Base-by-base conservation (phyloP, 2,888 invertebrate genomes). In the Apotomis betuletana region DNA sequence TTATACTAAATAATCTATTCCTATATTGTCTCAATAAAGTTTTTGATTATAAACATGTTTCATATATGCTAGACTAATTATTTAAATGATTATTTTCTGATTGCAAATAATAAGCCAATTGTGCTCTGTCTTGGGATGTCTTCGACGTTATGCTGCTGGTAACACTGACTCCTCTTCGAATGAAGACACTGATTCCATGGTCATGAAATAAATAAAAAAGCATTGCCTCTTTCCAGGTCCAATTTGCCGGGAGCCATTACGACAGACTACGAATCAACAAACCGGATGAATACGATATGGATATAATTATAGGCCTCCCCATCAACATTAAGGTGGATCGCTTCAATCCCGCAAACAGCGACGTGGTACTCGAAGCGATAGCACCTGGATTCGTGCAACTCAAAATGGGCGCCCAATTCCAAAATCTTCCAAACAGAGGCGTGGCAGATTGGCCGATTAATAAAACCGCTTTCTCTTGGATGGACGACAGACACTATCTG, bases 261-360 rank as follows among this genome's bases (percentile, higher is more conserved):
- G 95, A 95, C 80, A 86, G 90, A 9, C 84, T 95, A 3, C 94
- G 94, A 74, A 93, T 95, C 0, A 91, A 91, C n/a, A 91, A 92
- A 73, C 94, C 95, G 0, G 91, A 94, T 67, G 95, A 95, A 78
- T 95, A 93, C 74, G 95, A 95, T 77, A 87, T 95, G 77, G 94
- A 95, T 77, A 85, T 95, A 4, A 86, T 94, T 0, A 90, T 95
- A 13, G 84, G 86, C 12, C 78, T 95, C 10, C 94, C 95, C 0
- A 76, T 94, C 0, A 85, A 87, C 73, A 78, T 88, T 9, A 77
- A 82, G 1, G 73, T 68, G 9, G 74, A 87, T 9, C 69, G 67
- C 0, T 15, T 44, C 3, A 82, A 86, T 76, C 77, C 76, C 0
- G 74, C 77, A 1, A 84, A 86, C 36, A 87, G 89, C 55, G 89